phyloP scores from a whole-genome alignment of 2,113 vertebrate species.

The Callopanchax toddi region DNA sequence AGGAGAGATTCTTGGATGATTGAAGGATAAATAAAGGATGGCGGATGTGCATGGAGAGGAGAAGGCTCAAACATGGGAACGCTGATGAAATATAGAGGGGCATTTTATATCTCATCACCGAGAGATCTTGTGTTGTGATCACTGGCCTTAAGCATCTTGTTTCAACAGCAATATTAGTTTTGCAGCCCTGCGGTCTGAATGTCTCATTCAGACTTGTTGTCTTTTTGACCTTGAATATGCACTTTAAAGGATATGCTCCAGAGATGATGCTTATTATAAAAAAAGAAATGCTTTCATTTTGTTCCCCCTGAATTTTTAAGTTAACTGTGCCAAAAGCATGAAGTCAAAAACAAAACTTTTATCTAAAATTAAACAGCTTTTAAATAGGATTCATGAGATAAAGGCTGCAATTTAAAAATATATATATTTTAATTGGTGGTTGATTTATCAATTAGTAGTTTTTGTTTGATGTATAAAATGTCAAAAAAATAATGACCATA shows the following conservation, averaged over 20 bases:
- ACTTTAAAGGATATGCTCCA: not conserved
- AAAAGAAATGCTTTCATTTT: not conserved
- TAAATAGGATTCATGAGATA: no score
- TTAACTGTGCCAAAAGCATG: not conserved
- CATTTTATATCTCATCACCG: conserved; percentile 61
- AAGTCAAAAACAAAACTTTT: not conserved
- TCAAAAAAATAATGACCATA: no score
- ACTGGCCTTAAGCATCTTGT: conserved; percentile 38
- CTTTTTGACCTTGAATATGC: conserved; percentile 45
- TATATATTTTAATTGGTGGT: no score
- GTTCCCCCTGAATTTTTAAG: not conserved
- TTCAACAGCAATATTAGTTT: conserved; percentile 34
- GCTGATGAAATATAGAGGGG: conserved; percentile 61
- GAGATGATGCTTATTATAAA: not conserved
- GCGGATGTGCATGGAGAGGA: conserved; percentile 54
- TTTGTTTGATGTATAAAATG: no score
- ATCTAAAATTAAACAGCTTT: no score
- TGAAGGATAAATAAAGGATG: conserved; percentile 70
- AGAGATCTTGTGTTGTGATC: conserved; percentile 36
- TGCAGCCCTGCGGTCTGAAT: conserved; percentile 24
- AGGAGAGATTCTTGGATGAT: conserved; percentile 55
- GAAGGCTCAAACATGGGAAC: conserved; percentile 42
- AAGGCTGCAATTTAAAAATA: no score
- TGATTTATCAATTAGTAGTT: no score
- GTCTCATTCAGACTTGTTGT: conserved; percentile 49